Conservation (phyloP, 2,888 invertebrate genomes). For the Theretra japonica region DNA sequence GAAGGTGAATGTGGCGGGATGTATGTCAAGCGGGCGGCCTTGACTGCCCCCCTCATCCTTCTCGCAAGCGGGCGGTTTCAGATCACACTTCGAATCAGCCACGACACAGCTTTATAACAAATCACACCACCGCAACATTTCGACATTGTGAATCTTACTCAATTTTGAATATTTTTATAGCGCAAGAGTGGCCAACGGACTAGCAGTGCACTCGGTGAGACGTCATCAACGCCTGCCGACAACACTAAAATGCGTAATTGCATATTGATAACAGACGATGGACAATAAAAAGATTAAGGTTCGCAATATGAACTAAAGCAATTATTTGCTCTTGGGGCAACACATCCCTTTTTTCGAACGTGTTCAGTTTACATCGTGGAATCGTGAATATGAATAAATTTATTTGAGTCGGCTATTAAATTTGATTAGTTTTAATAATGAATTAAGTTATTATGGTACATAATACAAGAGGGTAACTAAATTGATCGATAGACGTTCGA, state of each 20-base stretch:
- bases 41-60: slow-evolving; percentile 74
- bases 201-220: too few species aligned
- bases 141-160: neutral
- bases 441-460: neutral
- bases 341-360: too few species aligned
- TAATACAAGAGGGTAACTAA: slow-evolving; percentile 34
- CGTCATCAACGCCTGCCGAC: too few species aligned
- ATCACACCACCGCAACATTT: slow-evolving; percentile 30
- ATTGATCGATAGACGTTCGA: slow-evolving; percentile 61
- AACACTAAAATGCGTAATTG: neutral
- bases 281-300: too few species aligned
- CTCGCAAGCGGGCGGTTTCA: slow-evolving; percentile 55
- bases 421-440: neutral
- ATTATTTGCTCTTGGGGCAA: too few species aligned
- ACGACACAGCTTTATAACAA: slow-evolving; percentile 28
- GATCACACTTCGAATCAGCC: slow-evolving; percentile 45
- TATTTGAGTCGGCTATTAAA: neutral
- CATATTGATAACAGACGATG: too few species aligned
- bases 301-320: too few species aligned
- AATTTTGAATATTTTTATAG: slow-evolving; percentile 7
- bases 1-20: slow-evolving; percentile 82
- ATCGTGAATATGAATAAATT: neutral
- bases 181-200: too few species aligned
- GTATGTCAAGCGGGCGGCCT: slow-evolving; percentile 77
- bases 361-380: too few species aligned